Conservation (phyloP, 2,797 vertebrate genomes). For the Melopsittacus undulatus region DNA sequence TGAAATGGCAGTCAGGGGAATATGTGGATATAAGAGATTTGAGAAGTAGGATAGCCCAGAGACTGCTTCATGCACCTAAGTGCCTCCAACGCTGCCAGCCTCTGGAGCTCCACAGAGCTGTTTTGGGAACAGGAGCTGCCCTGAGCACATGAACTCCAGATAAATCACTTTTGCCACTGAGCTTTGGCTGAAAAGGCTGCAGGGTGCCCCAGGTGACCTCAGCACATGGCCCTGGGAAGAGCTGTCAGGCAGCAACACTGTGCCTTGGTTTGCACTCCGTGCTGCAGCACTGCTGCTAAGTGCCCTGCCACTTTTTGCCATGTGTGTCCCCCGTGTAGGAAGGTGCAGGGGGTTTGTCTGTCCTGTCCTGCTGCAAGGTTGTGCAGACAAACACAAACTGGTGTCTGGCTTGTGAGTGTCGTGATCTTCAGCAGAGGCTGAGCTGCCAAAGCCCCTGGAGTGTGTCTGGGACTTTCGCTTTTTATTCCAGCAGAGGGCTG, state of each 20-base stretch:
- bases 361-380: not conserved
- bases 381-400: not conserved
- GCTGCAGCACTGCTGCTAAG: not conserved
- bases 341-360: not conserved
- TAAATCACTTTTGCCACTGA: not conserved
- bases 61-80: not conserved
- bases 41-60: not conserved
- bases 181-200: not conserved
- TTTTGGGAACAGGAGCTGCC: not conserved
- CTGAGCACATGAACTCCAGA: not conserved
- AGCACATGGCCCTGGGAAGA: not conserved
- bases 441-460: not conserved
- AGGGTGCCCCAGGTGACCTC: not conserved
- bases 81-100: not conserved
- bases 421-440: not conserved
- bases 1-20: not conserved
- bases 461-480: not conserved
- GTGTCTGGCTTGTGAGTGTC: not conserved
- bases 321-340: fast-evolving
- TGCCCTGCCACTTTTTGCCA: not conserved
- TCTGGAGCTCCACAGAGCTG: not conserved
- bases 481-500: not conserved
- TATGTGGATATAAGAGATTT: not conserved
- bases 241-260: not conserved
- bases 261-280: not conserved